Conservation (phyloP, 2,797 vertebrate genomes). For the Triplophysa bombifrons region DNA sequence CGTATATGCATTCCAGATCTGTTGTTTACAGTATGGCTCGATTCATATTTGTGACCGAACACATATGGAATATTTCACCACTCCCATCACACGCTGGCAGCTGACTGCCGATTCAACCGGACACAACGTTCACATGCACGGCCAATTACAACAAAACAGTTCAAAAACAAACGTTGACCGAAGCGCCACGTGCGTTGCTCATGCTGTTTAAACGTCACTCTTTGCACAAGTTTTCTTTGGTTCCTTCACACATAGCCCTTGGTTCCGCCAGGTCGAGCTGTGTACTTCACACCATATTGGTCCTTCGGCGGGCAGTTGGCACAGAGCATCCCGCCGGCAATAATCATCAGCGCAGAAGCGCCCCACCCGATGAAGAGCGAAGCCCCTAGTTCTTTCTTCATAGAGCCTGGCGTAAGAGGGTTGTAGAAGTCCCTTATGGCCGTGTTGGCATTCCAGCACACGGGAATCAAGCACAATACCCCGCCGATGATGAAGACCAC, state of each 20-base stretch:
- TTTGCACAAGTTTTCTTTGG: background rate
- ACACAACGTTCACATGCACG: background rate
- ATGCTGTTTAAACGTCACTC: background rate
- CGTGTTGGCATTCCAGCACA: conserved; percentile 87
- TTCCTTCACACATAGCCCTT: conserved; percentile 84
- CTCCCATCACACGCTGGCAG: background rate
- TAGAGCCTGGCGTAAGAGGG: conserved; percentile 65
- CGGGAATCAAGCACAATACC: conserved; percentile 83
- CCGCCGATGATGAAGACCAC: conserved; percentile 81
- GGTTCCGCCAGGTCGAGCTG: conserved; percentile 72
- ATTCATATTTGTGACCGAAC: background rate
- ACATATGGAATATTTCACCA: background rate
- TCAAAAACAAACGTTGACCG: background rate
- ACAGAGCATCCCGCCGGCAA: conserved; percentile 87
- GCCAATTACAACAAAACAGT: background rate
- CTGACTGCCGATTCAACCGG: background rate
- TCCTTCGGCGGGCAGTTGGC: conserved; percentile 87
- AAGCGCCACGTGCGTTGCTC: background rate
- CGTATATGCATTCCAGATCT: background rate
- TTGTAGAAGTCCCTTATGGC: conserved; percentile 88
- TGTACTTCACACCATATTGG: conserved; percentile 83
- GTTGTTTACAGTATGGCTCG: background rate
- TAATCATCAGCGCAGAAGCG: conserved; percentile 77
- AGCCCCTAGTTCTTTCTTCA: conserved; percentile 87
- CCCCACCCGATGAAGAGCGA: conserved; percentile 93